Evolutionary conservation across 2,888 invertebrate species (phyloP).

Genomic region (Gymnoscelis rufifasciata): DNA sequence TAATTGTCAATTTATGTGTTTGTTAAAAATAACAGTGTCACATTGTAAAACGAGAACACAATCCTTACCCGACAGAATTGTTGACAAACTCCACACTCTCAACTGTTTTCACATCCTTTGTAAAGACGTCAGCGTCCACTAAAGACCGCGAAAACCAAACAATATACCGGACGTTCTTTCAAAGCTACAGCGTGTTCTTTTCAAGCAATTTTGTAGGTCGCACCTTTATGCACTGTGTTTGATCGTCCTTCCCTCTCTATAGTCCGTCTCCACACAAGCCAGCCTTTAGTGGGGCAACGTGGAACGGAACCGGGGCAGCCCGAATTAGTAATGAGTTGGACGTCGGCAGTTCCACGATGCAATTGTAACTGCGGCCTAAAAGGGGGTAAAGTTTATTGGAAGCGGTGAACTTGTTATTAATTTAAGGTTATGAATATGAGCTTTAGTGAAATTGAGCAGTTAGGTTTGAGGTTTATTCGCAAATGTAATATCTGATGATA

Average conservation of each 20-base stretch:
- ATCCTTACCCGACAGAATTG: no score
- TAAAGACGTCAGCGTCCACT: neutral
- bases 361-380: conserved; percentile 21
- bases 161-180: neutral
- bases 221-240: neutral
- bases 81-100: no score
- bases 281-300: conserved; percentile 24
- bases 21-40: no score
- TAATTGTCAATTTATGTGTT: no score
- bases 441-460: no score
- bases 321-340: conserved; percentile 37
- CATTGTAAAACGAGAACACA: no score
- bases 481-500: no score
- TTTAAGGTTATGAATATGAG: no score
- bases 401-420: conserved; percentile 11
- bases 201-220: neutral
- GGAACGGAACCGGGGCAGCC: conserved; percentile 22
- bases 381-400: conserved; percentile 11
- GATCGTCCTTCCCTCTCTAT: conserved; percentile 12
- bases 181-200: neutral
- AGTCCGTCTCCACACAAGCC: conserved; percentile 10
- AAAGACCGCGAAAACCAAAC: neutral
- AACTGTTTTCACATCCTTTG: no score
- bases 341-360: conserved; percentile 29
- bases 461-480: no score